Conservation (phyloP, 2,113 vertebrate species). For the Falco punctatus region DNA sequence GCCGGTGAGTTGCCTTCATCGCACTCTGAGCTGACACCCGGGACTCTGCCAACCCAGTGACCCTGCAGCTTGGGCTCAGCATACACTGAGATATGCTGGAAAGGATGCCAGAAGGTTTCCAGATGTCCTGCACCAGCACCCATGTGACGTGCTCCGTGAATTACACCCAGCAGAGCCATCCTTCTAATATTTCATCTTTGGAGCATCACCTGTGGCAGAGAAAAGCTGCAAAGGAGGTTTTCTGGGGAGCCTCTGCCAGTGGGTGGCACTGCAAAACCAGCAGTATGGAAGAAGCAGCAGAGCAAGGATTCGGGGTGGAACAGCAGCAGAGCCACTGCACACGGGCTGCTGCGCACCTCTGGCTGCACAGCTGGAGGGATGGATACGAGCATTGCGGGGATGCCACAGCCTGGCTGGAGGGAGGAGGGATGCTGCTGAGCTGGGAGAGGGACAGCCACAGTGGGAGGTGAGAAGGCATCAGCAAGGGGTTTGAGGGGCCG, state of each 20-base stretch:
- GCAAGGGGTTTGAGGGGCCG: background rate
- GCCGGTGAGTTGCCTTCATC: background rate
- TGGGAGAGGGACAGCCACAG: background rate
- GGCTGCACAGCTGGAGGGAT: background rate
- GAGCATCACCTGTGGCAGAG: background rate
- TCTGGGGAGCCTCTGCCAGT: slow-evolving; percentile 18
- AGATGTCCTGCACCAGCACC: background rate
- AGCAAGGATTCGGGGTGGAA: background rate
- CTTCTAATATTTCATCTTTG: background rate
- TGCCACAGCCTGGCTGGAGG: background rate
- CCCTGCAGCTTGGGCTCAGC: background rate
- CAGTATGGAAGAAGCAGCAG: background rate
- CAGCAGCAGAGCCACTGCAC: background rate
- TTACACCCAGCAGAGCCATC: background rate
- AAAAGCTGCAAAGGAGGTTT: background rate
- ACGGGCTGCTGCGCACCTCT: background rate
- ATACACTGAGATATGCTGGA: background rate
- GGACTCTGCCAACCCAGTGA: background rate
- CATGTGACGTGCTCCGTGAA: rapidly evolving
- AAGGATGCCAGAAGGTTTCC: background rate
- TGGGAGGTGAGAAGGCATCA: background rate
- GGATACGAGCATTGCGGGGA: rapidly evolving
- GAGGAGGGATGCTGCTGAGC: background rate
- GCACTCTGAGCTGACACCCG: background rate
- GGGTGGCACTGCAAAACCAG: slow-evolving; percentile 61